Evolutionary conservation across 2,113 vertebrate genomes (phyloP).

Genomic region (Poeciliopsis retropinna): DNA sequence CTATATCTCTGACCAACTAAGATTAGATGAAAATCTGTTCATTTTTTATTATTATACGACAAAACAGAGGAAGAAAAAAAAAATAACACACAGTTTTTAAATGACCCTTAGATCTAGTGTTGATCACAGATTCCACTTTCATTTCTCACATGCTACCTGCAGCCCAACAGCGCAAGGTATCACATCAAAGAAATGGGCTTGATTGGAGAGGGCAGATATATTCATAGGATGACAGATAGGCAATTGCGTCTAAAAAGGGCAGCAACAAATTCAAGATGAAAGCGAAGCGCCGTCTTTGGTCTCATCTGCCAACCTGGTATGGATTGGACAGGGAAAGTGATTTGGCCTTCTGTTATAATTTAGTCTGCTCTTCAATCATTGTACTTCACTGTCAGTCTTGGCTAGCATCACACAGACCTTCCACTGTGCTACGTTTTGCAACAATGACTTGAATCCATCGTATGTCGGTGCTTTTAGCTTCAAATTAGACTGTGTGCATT

Average conservation of each 20-base stretch:
- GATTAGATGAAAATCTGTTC: background rate
- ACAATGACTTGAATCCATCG: slow-evolving; percentile 40
- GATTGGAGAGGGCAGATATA: slow-evolving; percentile 45
- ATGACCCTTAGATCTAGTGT: slow-evolving; percentile 32
- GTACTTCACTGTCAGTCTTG: slow-evolving; percentile 26
- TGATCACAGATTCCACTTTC: slow-evolving; percentile 40
- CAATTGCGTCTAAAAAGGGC: slow-evolving; percentile 60
- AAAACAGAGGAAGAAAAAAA: background rate
- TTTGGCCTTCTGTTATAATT: slow-evolving; percentile 57
- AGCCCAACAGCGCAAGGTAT: slow-evolving; percentile 52
- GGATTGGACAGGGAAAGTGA: slow-evolving; percentile 45
- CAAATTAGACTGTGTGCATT: slow-evolving; percentile 16
- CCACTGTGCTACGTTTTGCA: slow-evolving; percentile 15
- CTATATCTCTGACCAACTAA: background rate
- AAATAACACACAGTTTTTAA: background rate
- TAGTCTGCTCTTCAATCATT: slow-evolving; percentile 41
- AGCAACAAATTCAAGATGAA: slow-evolving; percentile 67
- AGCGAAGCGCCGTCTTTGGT: slow-evolving; percentile 53
- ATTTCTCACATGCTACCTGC: slow-evolving; percentile 28
- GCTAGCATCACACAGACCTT: slow-evolving; percentile 17
- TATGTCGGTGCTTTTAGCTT: slow-evolving; percentile 26
- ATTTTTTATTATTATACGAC: slow-evolving; percentile 3
- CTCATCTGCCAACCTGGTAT: slow-evolving; percentile 55
- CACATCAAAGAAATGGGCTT: slow-evolving; percentile 57
- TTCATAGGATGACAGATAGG: slow-evolving; percentile 52